These are phyloP conservation scores for Watsonalla cultraria DNA, from an alignment of 2,888 invertebrate species.

Conservation along the genomic window DNA sequence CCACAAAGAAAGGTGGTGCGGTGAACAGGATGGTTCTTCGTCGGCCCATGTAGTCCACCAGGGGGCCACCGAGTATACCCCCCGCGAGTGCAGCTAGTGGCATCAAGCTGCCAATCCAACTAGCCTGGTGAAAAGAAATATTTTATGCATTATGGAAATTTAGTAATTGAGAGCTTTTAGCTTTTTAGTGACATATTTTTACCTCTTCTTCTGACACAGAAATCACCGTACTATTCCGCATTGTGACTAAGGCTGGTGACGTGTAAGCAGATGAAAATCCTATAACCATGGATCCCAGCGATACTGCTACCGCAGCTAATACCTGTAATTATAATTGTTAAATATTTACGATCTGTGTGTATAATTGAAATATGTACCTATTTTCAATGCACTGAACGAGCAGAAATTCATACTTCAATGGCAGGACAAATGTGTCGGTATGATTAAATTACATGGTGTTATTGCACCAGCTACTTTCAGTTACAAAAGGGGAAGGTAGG, in stretches of 20 bases:
- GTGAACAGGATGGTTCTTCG: constrained; percentile 89
- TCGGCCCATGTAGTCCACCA: constrained; percentile 92
- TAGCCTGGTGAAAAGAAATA: constrained; percentile 76
- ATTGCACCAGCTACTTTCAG: too few relatives aligned
- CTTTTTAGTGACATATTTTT: constrained; percentile 41
- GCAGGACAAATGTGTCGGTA: too few relatives aligned
- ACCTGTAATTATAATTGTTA: constrained; percentile 77
- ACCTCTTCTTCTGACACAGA: constrained; percentile 81
- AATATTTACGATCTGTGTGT: too few relatives aligned
- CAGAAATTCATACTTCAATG: too few relatives aligned
- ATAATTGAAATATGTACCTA: too few relatives aligned
- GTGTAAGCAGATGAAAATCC: constrained; percentile 94
- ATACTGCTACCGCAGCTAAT: constrained; percentile 90
- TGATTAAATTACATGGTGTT: too few relatives aligned
- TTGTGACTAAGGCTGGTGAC: constrained; percentile 89
- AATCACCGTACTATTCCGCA: constrained; percentile 80
- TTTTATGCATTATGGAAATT: not conserved
- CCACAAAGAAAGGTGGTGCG: constrained; percentile 87
- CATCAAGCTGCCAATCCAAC: constrained; percentile 94
- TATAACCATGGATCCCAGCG: constrained; percentile 91
- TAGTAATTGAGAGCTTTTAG: not conserved
- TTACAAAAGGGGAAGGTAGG: too few relatives aligned
- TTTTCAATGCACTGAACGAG: too few relatives aligned
- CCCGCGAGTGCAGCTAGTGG: constrained; percentile 92
- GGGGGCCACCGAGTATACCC: constrained; percentile 89